These are phyloP conservation scores for Microplitis demolitor DNA, from an alignment of 1,140 invertebrate genomes.

Conservation along the genomic window DNA sequence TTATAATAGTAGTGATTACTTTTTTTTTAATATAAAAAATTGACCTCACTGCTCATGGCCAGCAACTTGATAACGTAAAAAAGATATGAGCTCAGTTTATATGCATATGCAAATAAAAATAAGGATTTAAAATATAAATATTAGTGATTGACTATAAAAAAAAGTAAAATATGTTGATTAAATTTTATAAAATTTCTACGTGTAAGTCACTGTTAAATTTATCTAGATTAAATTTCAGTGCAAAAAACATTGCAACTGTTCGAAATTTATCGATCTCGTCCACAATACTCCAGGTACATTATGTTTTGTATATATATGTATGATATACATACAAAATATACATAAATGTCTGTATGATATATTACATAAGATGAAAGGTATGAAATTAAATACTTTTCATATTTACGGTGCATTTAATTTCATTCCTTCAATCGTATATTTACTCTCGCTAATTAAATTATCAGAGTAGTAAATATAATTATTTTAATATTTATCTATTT, in stretches of 20 bases:
- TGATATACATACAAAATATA: no score
- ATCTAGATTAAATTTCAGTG: not conserved
- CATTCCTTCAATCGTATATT: no score
- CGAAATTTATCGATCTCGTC: slow-evolving; percentile 5
- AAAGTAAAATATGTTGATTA: not conserved
- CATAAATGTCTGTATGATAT: no score
- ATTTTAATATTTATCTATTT: not conserved
- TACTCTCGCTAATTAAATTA: no score
- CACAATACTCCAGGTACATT: no score
- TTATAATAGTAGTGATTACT: not conserved
- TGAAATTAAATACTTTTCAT: no score
- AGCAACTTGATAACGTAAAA: slow-evolving; percentile 9
- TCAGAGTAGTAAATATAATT: no score
- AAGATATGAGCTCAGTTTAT: not conserved
- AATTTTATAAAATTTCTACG: not conserved
- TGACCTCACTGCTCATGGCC: slow-evolving; percentile 5
- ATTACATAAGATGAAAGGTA: no score
- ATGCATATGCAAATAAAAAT: not conserved
- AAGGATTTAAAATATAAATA: not conserved
- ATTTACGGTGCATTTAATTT: no score
- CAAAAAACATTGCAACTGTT: not conserved
- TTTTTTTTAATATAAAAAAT: slow-evolving; percentile 33
- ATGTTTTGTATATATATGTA: no score
- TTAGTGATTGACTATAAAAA: not conserved
- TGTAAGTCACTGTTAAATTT: not conserved